A percentile compares a stretch with the other conserved stretches of the same genome.
Conservation (phyloP, 1,140 invertebrate genomes). For the Neodiprion pinetum region DNA sequence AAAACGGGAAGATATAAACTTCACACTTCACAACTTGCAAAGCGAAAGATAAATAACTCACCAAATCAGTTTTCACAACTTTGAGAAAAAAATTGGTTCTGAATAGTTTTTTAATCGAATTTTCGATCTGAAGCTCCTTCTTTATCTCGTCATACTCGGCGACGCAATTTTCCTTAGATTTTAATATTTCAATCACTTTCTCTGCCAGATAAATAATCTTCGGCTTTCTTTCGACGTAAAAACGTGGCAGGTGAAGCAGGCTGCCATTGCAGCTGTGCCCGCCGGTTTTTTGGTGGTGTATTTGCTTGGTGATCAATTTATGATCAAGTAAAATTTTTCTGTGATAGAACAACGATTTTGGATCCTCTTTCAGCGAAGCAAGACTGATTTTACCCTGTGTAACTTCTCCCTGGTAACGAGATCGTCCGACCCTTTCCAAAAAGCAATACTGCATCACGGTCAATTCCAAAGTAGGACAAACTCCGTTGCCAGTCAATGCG, state of each 20-base stretch:
- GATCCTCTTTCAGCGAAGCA: slow-evolving; percentile 62
- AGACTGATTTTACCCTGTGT: slow-evolving; percentile 72
- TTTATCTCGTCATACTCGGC: slow-evolving; percentile 65
- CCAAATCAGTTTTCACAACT: slow-evolving; percentile 57
- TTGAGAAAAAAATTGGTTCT: slow-evolving; percentile 59
- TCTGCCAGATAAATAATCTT: slow-evolving; percentile 65
- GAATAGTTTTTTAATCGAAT: slow-evolving; percentile 61
- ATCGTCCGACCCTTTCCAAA: slow-evolving; percentile 79
- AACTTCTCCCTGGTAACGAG: slow-evolving; percentile 73
- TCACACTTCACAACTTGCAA: too few species aligned
- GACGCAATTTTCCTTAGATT: slow-evolving; percentile 61
- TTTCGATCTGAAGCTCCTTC: slow-evolving; percentile 54
- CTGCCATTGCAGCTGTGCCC: slow-evolving; percentile 58
- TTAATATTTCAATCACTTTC: slow-evolving; percentile 65
- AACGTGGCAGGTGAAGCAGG: slow-evolving; percentile 68
- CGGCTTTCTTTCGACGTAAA: slow-evolving; percentile 66
- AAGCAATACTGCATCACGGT: slow-evolving; percentile 72
- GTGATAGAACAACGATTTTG: slow-evolving; percentile 74
- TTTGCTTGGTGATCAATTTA: slow-evolving; percentile 72
- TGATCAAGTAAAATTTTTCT: slow-evolving; percentile 68
- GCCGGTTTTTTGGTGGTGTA: slow-evolving; percentile 54
- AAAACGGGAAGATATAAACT: slow-evolving; percentile 12
- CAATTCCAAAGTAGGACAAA: slow-evolving; percentile 65
- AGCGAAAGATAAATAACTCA: slow-evolving; percentile 34
- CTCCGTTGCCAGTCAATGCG: slow-evolving; percentile 64